Evolutionary conservation across 2,888 invertebrate genomes (phyloP), one percentile per base, ranked within the genome.

Genomic region (Philereme transversata): DNA sequence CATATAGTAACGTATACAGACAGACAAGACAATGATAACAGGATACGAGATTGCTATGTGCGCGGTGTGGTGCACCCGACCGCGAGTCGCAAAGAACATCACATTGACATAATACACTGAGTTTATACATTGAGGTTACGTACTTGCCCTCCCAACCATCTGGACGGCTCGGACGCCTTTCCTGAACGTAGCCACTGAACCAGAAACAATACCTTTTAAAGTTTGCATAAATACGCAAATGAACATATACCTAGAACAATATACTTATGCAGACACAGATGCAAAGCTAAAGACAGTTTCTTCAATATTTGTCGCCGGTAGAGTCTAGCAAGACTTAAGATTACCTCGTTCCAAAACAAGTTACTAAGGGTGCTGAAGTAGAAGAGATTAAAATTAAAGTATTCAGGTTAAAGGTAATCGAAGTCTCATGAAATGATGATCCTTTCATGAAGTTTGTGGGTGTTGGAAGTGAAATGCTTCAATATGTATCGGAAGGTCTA

Each of bases 161-260:
- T 98, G 98, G 94, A 99, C 97, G 94, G 99, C 99, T 93, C 99
- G 97, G 93, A 99, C 99, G 95, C 99, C 99, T 95, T 99, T 99
- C 96, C 99, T 97, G 97, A 99, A 99, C 93, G 99, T 97, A 90
- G 99, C 98, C 97, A 99, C 99, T 99, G 95, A 92, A 92, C 87
- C 90, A 90, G 86, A 92, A 92, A 91, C 76, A 90, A 88, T 83
- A 60, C 67, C 71, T 79, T 90, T 83, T 83, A 80, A 83, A 83
- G 71, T 79, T 83, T 77, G 78, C 65, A 78, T 3, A 22, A 22
- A 22, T 22, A 77, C 78, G 84, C 79, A 82, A 81, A 82, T 79
- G 68, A 82, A 62, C 49, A 60, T 48, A 48, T 62, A 65, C 55
- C 56, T 78, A 78, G 69, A 62, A 73, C 73, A 62, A 75, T 82